Evolutionary conservation across 2,113 vertebrate species (phyloP).

Genomic region (Sclerurus mexicanus): DNA sequence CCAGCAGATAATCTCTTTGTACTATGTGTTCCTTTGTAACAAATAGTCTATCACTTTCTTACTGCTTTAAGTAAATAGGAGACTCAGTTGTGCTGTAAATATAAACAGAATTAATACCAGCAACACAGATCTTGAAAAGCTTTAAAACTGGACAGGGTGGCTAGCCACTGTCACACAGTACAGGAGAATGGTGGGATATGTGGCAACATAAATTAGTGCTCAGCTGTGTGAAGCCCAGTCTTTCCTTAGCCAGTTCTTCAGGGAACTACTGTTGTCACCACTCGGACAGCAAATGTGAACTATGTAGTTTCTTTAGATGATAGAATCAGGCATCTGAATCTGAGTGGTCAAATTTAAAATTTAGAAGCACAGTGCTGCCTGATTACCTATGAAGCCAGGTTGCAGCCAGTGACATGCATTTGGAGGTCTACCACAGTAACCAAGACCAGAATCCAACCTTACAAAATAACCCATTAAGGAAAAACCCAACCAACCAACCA

Average conservation of each 20-base stretch:
- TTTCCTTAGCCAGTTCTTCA: background rate
- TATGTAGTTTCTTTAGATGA: background rate
- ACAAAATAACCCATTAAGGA: background rate
- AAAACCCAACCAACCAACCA: too few relatives aligned
- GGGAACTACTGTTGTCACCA: background rate
- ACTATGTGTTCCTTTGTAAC: background rate
- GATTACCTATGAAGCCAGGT: background rate
- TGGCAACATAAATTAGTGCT: background rate
- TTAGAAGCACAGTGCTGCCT: background rate
- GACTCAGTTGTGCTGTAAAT: background rate
- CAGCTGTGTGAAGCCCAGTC: background rate
- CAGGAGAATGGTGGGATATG: background rate
- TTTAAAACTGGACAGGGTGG: background rate
- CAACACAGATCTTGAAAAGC: background rate
- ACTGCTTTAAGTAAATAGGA: background rate
- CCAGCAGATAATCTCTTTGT: slow-evolving; percentile 29
- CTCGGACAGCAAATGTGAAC: background rate
- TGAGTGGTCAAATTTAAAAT: background rate
- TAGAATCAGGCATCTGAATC: background rate
- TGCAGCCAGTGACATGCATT: background rate
- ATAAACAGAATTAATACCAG: background rate
- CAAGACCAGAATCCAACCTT: background rate
- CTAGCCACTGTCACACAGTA: background rate
- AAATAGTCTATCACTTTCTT: background rate
- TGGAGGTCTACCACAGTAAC: background rate